phyloP scores from a whole-genome alignment of 2,113 vertebrate species.

The Gymnobelideus leadbeateri region DNA sequence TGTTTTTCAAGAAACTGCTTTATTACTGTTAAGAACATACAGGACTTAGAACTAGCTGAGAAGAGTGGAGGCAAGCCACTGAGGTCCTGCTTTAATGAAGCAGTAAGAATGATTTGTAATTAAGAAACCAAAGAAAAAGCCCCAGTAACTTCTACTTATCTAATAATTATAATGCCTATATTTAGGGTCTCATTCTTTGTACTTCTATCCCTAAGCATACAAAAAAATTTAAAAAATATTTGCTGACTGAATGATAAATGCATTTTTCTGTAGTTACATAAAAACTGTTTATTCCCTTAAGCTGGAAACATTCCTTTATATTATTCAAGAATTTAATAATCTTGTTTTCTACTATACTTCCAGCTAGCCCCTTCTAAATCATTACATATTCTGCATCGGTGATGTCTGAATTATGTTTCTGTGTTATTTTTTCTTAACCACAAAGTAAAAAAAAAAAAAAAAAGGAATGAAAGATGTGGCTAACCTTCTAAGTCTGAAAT shows the following conservation, averaged over 20 bases:
- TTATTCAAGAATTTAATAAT: conserved; percentile 43
- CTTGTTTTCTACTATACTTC: conserved; percentile 16
- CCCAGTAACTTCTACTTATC: conserved; percentile 34
- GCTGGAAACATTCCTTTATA: conserved; percentile 20
- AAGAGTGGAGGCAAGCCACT: not conserved
- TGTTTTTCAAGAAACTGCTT: conserved; percentile 12
- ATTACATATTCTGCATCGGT: conserved; percentile 43
- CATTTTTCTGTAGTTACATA: conserved; percentile 29
- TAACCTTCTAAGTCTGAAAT: conserved; percentile 51
- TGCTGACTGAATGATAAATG: conserved; percentile 25
- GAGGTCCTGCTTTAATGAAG: conserved; percentile 28
- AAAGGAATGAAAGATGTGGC: conserved; percentile 26
- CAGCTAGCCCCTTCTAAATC: conserved; percentile 33
- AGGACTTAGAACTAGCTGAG: not conserved
- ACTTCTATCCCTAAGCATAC: not conserved
- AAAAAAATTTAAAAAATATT: not conserved
- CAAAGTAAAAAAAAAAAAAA: conserved; percentile 61
- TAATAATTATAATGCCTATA: not conserved
- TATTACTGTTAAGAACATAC: not conserved
- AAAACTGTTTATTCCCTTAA: not conserved
- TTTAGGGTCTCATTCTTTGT: not conserved
- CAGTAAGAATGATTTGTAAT: conserved; percentile 37
- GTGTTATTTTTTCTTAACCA: conserved; percentile 51
- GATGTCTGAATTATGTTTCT: conserved; percentile 28
- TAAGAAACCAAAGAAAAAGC: conserved; percentile 52